Evolutionary conservation across 2,888 invertebrate genomes (phyloP).

Genomic region (Lepidochitona cinerea): DNA sequence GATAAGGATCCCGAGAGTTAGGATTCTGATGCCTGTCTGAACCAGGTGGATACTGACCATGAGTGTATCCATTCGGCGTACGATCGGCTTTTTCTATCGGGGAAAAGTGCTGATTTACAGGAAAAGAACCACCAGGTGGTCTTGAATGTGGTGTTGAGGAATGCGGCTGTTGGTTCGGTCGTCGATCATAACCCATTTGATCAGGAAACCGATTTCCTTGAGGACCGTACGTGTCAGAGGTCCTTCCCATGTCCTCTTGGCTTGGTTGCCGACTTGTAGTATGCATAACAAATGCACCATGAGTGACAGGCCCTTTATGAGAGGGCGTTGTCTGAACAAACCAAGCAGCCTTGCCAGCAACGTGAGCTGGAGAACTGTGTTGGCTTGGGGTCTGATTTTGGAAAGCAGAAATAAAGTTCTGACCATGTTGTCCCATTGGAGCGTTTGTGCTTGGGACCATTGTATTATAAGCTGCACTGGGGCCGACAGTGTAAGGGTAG

Average conservation of each 20-base stretch:
- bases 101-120: neutral
- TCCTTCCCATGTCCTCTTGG: neutral
- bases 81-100: neutral
- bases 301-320: slow-evolving; percentile 41
- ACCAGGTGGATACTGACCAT: neutral
- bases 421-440: neutral
- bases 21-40: neutral
- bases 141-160: neutral
- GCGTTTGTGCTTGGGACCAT: neutral
- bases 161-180: neutral
- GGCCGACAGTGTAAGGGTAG: neutral
- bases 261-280: slow-evolving; percentile 31
- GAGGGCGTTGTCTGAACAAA: slow-evolving; percentile 50
- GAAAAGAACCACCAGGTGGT: neutral
- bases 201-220: neutral
- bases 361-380: neutral
- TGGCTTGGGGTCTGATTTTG: neutral
- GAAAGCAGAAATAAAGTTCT: neutral
- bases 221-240: neutral
- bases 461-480: neutral
- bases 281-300: slow-evolving; percentile 42
- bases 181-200: neutral
- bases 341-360: slow-evolving; percentile 49
- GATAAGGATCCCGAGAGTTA: neutral
- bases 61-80: neutral